Base-by-base conservation (phyloP, 2,113 vertebrate genomes). In the Cephalopholis sonnerati region DNA sequence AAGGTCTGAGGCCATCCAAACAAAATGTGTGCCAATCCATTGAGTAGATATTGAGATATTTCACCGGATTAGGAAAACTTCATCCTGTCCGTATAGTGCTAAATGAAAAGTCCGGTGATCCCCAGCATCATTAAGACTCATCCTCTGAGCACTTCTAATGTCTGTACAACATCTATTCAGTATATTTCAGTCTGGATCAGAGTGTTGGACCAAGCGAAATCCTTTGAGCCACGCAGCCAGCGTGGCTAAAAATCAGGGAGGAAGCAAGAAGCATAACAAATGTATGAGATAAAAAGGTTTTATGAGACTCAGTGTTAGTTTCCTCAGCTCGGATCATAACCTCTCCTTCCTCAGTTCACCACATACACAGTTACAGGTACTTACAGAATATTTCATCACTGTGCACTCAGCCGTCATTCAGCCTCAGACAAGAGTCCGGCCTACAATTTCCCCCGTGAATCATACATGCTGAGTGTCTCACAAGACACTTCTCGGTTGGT, bases 351-450 rank as follows among this genome's bases (percentile, higher is more conserved):
- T 68, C 41, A 73, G n/a, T 83, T 78, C 39, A 72, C 46, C 54
- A 59, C 68, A 62, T 11, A 29, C 29, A 9, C 58, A 64, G 61
- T 67, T 79, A 48, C 74, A 74, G 55, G 66, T 86, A 64, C 62
- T 78, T 74, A 50, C 24, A 68, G 36, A 55, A 63, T 74, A 87
- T 79, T 77, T 87, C 73, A 88, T 72, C 79, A 88, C 58, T 36
- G 58, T 77, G 55, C 74, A 76, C 66, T 55, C 75, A 78, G 61
- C 11, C 64, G 22, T 83, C 88, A 79, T 76, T 89, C 54, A 87
- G 54, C 69, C 65, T 58, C 76, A 74, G 66, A 78, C 62, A 70
- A 64, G 24, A 81, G 44, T 79, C 64, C 74, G 54, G 53, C 41
- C 69, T 59, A 61, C 53, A 74, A 61, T 57, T 73, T 24, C 41